Conservation (phyloP, 1,140 invertebrate genomes). For the Babylonia areolata region DNA sequence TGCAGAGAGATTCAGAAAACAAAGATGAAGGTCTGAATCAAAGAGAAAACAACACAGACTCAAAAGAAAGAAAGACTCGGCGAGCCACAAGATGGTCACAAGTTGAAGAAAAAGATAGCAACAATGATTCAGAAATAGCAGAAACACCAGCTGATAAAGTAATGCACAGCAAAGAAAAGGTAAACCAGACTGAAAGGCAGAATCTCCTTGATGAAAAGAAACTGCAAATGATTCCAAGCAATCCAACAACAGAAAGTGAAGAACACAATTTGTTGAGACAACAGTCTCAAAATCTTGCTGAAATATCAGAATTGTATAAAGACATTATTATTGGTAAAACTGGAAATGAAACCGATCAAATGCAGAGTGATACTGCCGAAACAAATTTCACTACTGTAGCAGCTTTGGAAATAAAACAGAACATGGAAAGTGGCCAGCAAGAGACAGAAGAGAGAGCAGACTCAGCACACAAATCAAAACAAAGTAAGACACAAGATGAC, state of each 20-base stretch:
- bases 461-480: background rate
- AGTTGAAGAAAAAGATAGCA: background rate
- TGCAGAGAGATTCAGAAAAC: background rate
- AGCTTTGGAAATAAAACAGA: background rate
- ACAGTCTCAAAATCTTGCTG: background rate
- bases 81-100: background rate
- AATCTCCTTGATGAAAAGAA: background rate
- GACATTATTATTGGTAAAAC: background rate
- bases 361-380: background rate
- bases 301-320: conserved; percentile 5
- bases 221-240: background rate
- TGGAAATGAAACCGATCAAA: background rate
- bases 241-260: background rate
- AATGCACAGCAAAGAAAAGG: background rate
- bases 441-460: background rate
- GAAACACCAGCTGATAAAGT: background rate
- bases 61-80: background rate
- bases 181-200: background rate
- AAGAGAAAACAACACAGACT: background rate
- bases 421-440: no score
- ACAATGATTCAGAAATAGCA: background rate
- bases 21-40: background rate
- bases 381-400: background rate
- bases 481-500: background rate
- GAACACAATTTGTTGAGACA: background rate